These are phyloP conservation scores for Euphonia xanthogaster DNA, from an alignment of 2,797 vertebrate species.

Conservation along the genomic window DNA sequence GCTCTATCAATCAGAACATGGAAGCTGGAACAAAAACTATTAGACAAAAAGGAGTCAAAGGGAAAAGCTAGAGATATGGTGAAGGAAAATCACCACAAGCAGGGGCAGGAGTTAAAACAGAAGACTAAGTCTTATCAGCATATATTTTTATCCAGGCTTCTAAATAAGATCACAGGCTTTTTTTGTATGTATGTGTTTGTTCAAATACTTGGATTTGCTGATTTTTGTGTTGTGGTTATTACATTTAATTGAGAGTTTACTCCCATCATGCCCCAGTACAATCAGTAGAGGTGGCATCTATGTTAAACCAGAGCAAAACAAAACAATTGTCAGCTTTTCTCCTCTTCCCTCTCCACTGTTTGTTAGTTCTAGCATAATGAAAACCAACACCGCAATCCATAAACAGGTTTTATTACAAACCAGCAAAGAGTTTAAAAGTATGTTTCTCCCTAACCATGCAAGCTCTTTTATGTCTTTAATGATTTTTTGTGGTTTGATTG, in stretches of 20 bases:
- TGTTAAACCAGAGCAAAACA: background rate
- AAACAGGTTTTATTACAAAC: background rate
- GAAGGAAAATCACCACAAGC: background rate
- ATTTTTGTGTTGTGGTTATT: background rate
- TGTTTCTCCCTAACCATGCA: background rate
- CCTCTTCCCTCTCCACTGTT: background rate
- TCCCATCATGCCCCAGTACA: background rate
- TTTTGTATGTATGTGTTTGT: background rate
- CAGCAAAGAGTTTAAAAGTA: background rate
- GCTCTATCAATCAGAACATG: background rate
- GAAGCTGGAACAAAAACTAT: background rate
- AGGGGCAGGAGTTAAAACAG: background rate
- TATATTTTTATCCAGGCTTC: background rate
- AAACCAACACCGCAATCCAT: background rate
- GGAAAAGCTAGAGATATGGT: background rate
- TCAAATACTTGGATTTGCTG: background rate
- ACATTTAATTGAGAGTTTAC: background rate
- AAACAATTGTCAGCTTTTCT: background rate
- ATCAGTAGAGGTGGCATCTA: background rate
- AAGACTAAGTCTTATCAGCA: background rate
- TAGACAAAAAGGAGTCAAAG: background rate
- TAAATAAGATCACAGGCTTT: background rate
- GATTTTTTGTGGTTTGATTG: background rate
- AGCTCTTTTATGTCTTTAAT: background rate
- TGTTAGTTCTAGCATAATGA: background rate